These are phyloP conservation scores for Adoxophyes honmai DNA, from an alignment of 1,140 invertebrate species.

Conservation along the genomic window DNA sequence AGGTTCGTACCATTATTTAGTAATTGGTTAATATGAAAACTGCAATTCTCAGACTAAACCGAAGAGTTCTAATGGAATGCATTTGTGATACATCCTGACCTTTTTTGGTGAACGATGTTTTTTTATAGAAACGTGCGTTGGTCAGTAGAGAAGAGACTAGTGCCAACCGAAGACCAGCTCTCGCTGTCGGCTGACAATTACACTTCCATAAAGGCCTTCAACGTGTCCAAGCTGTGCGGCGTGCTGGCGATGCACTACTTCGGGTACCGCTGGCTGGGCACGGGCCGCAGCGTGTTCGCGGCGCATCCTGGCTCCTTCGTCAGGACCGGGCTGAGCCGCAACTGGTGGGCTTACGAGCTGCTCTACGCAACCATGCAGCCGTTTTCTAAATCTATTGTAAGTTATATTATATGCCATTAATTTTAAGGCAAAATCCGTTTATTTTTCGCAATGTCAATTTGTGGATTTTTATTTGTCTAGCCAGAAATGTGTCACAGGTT, in stretches of 20 bases:
- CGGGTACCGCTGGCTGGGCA: constrained; percentile 81
- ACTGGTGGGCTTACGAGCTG: constrained; percentile 90
- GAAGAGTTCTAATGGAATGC: no score
- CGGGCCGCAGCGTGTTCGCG: constrained; percentile 85
- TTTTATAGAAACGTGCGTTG: constrained; percentile 82
- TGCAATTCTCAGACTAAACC: no score
- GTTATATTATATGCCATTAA: no score
- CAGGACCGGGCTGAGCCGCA: constrained; percentile 83
- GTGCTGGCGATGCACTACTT: constrained; percentile 86
- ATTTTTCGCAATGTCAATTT: no score
- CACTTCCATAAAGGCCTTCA: constrained; percentile 91
- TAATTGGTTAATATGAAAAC: no score
- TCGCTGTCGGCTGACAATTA: constrained; percentile 80
- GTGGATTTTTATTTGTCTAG: no score
- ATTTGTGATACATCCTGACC: no score
- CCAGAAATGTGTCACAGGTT: no score
- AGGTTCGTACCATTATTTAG: constrained; percentile 79
- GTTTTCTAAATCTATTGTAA: constrained; percentile 96
- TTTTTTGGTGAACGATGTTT: no score
- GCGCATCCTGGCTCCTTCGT: constrained; percentile 97
- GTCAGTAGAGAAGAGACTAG: constrained; percentile 54
- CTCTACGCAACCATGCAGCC: constrained; percentile 88
- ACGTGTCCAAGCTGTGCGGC: constrained; percentile 94
- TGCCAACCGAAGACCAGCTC: constrained; percentile 76
- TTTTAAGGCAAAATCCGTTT: no score